Evolutionary conservation across 2,888 invertebrate species (phyloP).

Genomic region (Suillia variegata): DNA sequence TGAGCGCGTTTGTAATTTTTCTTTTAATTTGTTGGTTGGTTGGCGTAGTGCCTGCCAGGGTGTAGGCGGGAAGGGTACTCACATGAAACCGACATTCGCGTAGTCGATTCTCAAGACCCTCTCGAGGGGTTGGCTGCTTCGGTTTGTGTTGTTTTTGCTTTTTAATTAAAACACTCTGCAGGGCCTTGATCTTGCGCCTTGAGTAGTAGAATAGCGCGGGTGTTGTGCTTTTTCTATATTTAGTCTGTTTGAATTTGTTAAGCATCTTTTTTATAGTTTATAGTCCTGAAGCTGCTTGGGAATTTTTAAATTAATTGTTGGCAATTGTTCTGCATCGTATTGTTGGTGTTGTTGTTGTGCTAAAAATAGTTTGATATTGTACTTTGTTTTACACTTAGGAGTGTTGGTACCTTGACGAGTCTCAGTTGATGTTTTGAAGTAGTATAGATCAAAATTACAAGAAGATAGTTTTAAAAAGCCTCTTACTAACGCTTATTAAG

Average conservation of each 20-base stretch:
- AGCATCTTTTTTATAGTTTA: neutral
- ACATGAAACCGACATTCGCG: neutral
- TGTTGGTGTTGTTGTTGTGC: neutral
- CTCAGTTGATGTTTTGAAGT: no score
- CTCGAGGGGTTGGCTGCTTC: neutral
- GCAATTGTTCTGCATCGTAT: neutral
- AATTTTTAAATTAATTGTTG: conserved; percentile 2
- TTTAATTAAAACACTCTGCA: neutral
- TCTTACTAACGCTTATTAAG: no score
- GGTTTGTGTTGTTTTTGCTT: neutral
- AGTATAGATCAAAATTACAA: no score
- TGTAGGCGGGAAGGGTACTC: neutral
- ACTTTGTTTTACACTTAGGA: neutral
- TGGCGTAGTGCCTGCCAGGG: no score
- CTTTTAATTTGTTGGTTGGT: no score
- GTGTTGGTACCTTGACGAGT: neutral
- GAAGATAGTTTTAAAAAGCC: no score
- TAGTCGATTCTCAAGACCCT: conserved; percentile 6
- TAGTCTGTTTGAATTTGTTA: neutral
- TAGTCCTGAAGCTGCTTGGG: neutral
- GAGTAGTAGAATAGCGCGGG: neutral
- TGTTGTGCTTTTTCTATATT: no score
- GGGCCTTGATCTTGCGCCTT: neutral
- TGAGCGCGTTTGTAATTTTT: neutral
- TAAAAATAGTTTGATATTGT: neutral